Evolutionary conservation across 2,888 invertebrate genomes (phyloP).

Genomic region (Leptinotarsa haldemani): DNA sequence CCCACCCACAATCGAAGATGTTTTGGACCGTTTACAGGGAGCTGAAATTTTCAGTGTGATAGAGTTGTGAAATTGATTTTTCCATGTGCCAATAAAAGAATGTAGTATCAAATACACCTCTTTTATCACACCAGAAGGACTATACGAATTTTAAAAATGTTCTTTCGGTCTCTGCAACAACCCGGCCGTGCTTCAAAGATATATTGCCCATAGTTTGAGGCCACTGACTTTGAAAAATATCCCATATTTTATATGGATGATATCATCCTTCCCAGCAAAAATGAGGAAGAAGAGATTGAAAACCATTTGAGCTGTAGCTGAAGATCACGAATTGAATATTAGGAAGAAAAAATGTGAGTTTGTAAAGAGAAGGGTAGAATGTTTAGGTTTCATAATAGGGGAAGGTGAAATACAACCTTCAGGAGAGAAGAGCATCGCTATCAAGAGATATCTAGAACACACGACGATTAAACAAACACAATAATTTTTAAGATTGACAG

Average conservation of each 20-base stretch:
- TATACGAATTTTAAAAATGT: slow-evolving; percentile 24
- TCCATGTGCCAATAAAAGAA: slow-evolving; percentile 56
- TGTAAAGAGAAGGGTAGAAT: slow-evolving; percentile 48
- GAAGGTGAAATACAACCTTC: slow-evolving; percentile 47
- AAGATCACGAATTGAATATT: slow-evolving; percentile 49
- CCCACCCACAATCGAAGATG: slow-evolving; percentile 38
- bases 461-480: slow-evolving; percentile 52
- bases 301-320: slow-evolving; percentile 47
- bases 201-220: slow-evolving; percentile 21
- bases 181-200: slow-evolving; percentile 31
- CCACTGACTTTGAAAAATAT: slow-evolving; percentile 10
- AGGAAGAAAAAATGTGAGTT: slow-evolving; percentile 61
- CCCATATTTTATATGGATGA: slow-evolving; percentile 37
- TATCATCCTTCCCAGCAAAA: slow-evolving; percentile 23
- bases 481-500: slow-evolving; percentile 57
- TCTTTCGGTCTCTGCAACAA: slow-evolving; percentile 33
- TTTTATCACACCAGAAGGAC: slow-evolving; percentile 36
- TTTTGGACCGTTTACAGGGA: slow-evolving; percentile 22
- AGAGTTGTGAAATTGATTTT: slow-evolving; percentile 59
- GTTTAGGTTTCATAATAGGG: slow-evolving; percentile 47
- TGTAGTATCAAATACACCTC: slow-evolving; percentile 37
- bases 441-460: slow-evolving; percentile 52
- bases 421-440: slow-evolving; percentile 43
- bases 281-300: slow-evolving; percentile 43
- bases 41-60: slow-evolving; percentile 51